Conservation (phyloP, 2,888 invertebrate species). For the Habrosyne pyritoides region DNA sequence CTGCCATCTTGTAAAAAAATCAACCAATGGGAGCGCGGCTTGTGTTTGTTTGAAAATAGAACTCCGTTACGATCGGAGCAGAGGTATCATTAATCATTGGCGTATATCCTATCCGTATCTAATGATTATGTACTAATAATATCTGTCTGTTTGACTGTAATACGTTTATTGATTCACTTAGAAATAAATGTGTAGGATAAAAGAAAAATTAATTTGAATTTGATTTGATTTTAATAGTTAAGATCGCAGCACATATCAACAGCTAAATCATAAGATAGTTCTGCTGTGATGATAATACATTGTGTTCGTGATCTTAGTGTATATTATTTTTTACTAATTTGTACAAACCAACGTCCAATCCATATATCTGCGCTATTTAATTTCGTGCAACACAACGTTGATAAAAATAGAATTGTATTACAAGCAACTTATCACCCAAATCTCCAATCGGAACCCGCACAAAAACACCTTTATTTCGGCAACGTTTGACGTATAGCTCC, state of each 20-base stretch:
- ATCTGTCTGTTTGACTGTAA: slow-evolving; percentile 6
- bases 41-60: slow-evolving; percentile 73
- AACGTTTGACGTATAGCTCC: slow-evolving; percentile 61
- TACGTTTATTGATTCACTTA: background rate
- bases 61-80: slow-evolving; percentile 57
- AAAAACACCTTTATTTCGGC: slow-evolving; percentile 49
- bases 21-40: slow-evolving; percentile 62
- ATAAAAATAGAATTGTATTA: slow-evolving; percentile 4
- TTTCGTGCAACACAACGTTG: background rate
- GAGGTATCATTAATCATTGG: slow-evolving; percentile 73
- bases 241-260: too few species aligned
- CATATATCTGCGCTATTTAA: background rate
- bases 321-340: too few species aligned
- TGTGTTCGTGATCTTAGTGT: too few species aligned
- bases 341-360: background rate
- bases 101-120: slow-evolving; percentile 44
- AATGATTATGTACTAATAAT: slow-evolving; percentile 30
- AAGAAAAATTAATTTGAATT: too few species aligned
- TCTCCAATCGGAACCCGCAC: slow-evolving; percentile 30
- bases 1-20: slow-evolving; percentile 74
- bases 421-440: slow-evolving; percentile 2
- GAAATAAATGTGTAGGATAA: too few species aligned
- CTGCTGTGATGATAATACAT: too few species aligned
- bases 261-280: too few species aligned
- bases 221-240: too few species aligned